Conservation (phyloP, 2,888 invertebrate species). For the Hedya salicella region DNA sequence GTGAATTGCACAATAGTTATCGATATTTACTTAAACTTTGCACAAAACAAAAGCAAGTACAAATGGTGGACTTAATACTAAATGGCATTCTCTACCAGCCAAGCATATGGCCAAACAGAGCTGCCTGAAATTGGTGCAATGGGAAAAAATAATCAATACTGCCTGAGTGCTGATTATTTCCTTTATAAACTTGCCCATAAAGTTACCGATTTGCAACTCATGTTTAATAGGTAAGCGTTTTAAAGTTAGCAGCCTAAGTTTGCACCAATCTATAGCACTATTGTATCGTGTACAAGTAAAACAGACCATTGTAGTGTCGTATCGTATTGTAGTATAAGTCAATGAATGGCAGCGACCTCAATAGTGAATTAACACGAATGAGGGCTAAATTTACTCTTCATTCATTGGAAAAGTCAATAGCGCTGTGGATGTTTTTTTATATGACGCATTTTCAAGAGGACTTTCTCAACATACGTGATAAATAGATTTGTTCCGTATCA, state of each 20-base stretch:
- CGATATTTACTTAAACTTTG: too few relatives aligned
- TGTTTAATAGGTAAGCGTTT: not conserved
- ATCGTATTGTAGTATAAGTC: slow-evolving; percentile 10
- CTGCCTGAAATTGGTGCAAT: too few relatives aligned
- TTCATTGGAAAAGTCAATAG: slow-evolving; percentile 13
- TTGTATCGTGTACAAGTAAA: slow-evolving; percentile 1
- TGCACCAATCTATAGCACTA: not conserved
- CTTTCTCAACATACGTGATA: too few relatives aligned
- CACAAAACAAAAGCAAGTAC: too few relatives aligned
- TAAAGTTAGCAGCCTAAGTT: not conserved
- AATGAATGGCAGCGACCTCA: slow-evolving; percentile 25
- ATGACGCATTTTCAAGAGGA: not conserved
- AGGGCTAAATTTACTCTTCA: slow-evolving; percentile 25
- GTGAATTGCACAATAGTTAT: too few relatives aligned
- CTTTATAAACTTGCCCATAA: too few relatives aligned
- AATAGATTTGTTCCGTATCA: too few relatives aligned
- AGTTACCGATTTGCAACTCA: not conserved
- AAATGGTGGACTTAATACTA: too few relatives aligned
- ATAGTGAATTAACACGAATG: slow-evolving; percentile 26
- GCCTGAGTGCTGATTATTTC: too few relatives aligned
- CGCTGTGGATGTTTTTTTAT: not conserved
- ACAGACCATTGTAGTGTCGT: slow-evolving; percentile 12
- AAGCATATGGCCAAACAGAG: too few relatives aligned
- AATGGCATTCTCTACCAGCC: too few relatives aligned
- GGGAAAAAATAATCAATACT: too few relatives aligned